Conservation (phyloP, 2,797 vertebrate species). For the Spinus pinus region DNA sequence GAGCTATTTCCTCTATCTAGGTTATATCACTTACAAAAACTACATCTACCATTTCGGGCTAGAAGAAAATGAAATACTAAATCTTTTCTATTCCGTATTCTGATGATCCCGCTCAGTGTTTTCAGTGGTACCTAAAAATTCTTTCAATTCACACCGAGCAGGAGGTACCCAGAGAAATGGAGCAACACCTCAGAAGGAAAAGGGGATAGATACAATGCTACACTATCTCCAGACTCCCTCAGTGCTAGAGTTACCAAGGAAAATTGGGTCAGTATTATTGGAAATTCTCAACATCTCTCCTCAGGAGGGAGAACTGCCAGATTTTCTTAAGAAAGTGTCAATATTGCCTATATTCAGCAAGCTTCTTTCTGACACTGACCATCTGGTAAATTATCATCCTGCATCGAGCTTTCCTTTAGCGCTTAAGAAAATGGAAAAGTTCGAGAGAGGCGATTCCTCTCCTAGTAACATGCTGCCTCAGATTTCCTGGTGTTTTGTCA, state of each 20-base stretch:
- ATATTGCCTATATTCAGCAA: constrained; percentile 42
- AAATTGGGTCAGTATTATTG: constrained; percentile 63
- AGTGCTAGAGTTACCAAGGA: not conserved
- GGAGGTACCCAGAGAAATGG: not conserved
- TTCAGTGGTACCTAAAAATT: constrained; percentile 7
- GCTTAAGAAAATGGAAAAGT: not conserved
- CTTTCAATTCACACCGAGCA: constrained; percentile 15
- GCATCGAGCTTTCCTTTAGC: not conserved
- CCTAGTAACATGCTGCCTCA: constrained; percentile 8
- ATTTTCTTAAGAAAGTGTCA: constrained; percentile 46
- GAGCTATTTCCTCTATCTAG: not conserved
- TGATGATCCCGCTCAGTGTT: not conserved
- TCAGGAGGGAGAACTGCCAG: constrained; percentile 29
- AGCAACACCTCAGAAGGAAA: constrained; percentile 22
- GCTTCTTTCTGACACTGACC: constrained; percentile 58
- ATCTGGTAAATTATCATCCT: constrained; percentile 51
- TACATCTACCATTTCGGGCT: not conserved
- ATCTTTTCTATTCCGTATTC: not conserved
- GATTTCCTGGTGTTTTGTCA: not conserved
- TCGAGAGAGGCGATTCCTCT: not conserved
- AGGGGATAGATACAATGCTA: constrained; percentile 15
- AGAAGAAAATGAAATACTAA: not conserved
- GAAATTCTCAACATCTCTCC: constrained; percentile 51
- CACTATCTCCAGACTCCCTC: not conserved
- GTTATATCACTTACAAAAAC: not conserved